These are phyloP conservation scores for Orthosia gothica DNA, from an alignment of 2,888 invertebrate genomes.

Conservation along the genomic window DNA sequence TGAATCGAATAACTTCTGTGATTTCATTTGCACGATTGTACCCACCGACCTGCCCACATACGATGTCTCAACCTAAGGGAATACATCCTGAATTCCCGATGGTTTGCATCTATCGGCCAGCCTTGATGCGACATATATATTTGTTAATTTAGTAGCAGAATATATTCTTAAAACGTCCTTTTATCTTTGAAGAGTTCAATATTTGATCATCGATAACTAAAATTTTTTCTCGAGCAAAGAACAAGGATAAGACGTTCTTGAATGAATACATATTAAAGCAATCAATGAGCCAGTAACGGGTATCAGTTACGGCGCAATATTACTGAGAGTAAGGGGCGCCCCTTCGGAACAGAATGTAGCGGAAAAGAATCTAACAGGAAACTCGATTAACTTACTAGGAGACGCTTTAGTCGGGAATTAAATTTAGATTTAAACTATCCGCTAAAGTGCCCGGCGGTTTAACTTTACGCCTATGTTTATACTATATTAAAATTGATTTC, in stretches of 20 bases:
- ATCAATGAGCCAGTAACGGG: slow-evolving; percentile 45
- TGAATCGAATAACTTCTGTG: no score
- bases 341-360: slow-evolving; percentile 70
- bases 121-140: no score
- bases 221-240: slow-evolving; percentile 15
- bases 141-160: no score
- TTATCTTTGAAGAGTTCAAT: background rate
- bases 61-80: no score
- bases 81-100: no score
- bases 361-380: slow-evolving; percentile 80
- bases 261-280: slow-evolving; percentile 1
- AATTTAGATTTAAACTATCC: slow-evolving; percentile 83
- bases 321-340: slow-evolving; percentile 40
- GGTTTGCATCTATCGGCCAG: no score
- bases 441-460: no score
- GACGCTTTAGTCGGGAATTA: slow-evolving; percentile 75
- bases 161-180: no score
- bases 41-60: no score
- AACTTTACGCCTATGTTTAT: no score
- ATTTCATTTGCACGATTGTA: no score
- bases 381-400: slow-evolving; percentile 68
- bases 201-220: background rate
- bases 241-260: no score
- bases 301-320: slow-evolving; percentile 50
- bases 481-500: slow-evolving; percentile 64